Evolutionary conservation across 1,140 invertebrate genomes (phyloP).

Genomic region (Saccostrea cuccullata): DNA sequence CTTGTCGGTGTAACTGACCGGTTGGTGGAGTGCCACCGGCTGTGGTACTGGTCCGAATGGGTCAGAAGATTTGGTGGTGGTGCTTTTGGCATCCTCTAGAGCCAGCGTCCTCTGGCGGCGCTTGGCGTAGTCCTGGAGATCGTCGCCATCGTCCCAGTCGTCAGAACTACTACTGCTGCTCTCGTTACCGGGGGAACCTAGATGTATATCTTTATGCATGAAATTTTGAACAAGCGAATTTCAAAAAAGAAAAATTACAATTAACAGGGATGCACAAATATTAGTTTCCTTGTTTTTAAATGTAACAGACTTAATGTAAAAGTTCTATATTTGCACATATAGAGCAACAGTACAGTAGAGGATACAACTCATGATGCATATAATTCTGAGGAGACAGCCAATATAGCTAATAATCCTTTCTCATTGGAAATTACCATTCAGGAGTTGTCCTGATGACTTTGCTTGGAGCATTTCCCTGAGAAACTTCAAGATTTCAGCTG

Average conservation of each 20-base stretch:
- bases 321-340: too few relatives aligned
- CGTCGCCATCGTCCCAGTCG: slow-evolving; percentile 68
- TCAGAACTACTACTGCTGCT: slow-evolving; percentile 66
- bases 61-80: slow-evolving; percentile 53
- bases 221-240: too few relatives aligned
- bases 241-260: too few relatives aligned
- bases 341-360: too few relatives aligned
- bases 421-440: slow-evolving; percentile 52
- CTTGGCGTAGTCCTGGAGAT: slow-evolving; percentile 59
- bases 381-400: too few relatives aligned
- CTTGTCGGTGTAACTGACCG: slow-evolving; percentile 69
- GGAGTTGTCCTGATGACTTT: slow-evolving; percentile 66
- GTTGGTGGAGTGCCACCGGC: slow-evolving; percentile 69
- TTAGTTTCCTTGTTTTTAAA: too few relatives aligned
- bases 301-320: too few relatives aligned
- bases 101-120: slow-evolving; percentile 56
- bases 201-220: not conserved
- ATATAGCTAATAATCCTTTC: too few relatives aligned
- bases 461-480: slow-evolving; percentile 72
- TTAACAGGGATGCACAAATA: too few relatives aligned
- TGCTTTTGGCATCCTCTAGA: slow-evolving; percentile 54
- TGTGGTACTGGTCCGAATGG: slow-evolving; percentile 64
- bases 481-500: slow-evolving; percentile 72
- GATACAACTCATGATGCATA: too few relatives aligned
- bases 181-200: slow-evolving; percentile 44